phyloP scores from a whole-genome alignment of 2,888 invertebrate species.

The Hesperia comma region DNA sequence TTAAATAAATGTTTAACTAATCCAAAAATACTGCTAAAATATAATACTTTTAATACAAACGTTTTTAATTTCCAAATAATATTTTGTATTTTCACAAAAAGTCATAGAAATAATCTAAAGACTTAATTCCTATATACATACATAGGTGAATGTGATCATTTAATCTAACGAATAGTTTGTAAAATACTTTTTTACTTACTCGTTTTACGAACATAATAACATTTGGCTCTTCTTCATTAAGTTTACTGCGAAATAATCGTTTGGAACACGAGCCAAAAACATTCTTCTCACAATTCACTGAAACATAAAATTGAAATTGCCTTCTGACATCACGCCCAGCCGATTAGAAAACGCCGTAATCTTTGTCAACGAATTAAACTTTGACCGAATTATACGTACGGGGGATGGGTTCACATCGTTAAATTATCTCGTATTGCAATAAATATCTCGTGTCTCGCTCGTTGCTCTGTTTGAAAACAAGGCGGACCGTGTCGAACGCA shows the following conservation, averaged over 20 bases:
- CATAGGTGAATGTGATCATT: too few relatives aligned
- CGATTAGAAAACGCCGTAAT: constrained; percentile 70
- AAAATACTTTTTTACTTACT: too few relatives aligned
- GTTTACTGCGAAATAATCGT: constrained; percentile 59
- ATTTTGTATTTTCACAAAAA: too few relatives aligned
- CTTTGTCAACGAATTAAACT: constrained; percentile 82
- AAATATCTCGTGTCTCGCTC: constrained; percentile 70
- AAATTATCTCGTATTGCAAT: constrained; percentile 79
- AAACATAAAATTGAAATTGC: constrained; percentile 73
- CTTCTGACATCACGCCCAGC: constrained; percentile 66
- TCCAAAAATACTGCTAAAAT: too few relatives aligned
- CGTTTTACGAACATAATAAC: constrained; percentile 28
- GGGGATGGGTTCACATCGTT: constrained; percentile 77
- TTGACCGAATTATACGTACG: constrained; percentile 77
- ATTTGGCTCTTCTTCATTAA: constrained; percentile 53
- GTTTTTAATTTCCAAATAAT: too few relatives aligned
- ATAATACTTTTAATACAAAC: too few relatives aligned
- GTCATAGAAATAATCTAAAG: too few relatives aligned
- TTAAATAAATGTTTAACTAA: too few relatives aligned
- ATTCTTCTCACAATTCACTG: constrained; percentile 73
- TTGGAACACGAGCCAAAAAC: constrained; percentile 42
- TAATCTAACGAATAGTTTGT: too few relatives aligned
- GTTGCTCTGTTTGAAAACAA: constrained; percentile 75
- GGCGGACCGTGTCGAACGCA: constrained; percentile 72
- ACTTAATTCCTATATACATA: too few relatives aligned